phyloP scores from a whole-genome alignment of 2,113 vertebrate species.

The Petromus typicus region DNA sequence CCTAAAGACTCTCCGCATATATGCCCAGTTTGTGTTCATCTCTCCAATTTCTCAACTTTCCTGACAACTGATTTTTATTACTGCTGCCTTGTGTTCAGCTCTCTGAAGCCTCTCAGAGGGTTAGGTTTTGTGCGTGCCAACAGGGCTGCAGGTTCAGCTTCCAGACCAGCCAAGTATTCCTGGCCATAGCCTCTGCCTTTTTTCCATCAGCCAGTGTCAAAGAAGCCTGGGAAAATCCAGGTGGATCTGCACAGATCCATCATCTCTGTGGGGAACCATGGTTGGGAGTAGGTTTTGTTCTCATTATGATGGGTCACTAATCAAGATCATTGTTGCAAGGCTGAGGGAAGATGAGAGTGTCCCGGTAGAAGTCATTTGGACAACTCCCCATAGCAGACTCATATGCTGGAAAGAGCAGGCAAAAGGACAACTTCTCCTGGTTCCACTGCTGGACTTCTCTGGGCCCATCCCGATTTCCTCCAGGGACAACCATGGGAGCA shows the following conservation, averaged over 20 bases:
- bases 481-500: fast-evolving
- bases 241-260: neutral
- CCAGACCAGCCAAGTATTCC: neutral
- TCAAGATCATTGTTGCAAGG: neutral
- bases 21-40: neutral
- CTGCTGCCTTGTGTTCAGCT: neutral
- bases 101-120: neutral
- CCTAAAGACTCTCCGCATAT: neutral
- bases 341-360: neutral
- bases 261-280: neutral
- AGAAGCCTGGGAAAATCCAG: neutral
- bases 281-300: neutral
- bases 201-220: neutral
- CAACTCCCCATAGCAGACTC: neutral
- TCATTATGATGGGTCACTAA: neutral
- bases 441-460: neutral
- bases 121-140: fast-evolving
- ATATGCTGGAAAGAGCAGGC: neutral
- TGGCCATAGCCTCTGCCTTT: neutral
- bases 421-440: neutral
- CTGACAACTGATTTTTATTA: neutral
- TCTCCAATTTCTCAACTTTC: neutral
- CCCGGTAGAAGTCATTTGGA: neutral
- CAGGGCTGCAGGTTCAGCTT: neutral
- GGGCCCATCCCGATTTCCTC: neutral